These are phyloP conservation scores for Cheilosia pagana DNA, from an alignment of 2,888 invertebrate species.

Conservation along the genomic window DNA sequence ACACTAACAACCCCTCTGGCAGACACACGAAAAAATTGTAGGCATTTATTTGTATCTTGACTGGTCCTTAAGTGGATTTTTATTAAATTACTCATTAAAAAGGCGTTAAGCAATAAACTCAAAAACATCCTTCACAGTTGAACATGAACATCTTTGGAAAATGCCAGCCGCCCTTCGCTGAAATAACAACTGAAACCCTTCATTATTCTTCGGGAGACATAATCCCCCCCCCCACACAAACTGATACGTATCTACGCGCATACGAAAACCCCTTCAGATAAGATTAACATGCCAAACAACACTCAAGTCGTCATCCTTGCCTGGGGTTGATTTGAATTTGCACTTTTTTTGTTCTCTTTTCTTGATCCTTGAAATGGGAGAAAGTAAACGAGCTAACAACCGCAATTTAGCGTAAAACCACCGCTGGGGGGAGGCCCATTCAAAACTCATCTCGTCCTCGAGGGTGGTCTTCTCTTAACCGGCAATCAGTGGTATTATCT, in stretches of 20 bases:
- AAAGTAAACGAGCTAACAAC: conserved; percentile 19
- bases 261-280: conserved; percentile 49
- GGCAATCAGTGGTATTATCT: conserved; percentile 65
- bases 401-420: conserved; percentile 45
- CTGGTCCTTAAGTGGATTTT: conserved; percentile 33
- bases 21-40: background rate
- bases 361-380: conserved; percentile 29
- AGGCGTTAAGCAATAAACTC: conserved; percentile 69
- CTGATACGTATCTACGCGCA: conserved; percentile 6
- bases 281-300: conserved; percentile 61
- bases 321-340: conserved; percentile 48
- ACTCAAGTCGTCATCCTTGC: conserved; percentile 49
- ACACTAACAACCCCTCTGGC: background rate
- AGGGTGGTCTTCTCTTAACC: conserved; percentile 67
- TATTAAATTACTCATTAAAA: conserved; percentile 64
- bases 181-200: conserved; percentile 24
- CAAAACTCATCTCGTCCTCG: conserved; percentile 12
- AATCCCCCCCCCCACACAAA: conserved; percentile 57
- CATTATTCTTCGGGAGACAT: conserved; percentile 11
- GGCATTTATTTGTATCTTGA: background rate
- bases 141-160: conserved; percentile 39
- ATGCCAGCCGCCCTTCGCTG: conserved; percentile 47
- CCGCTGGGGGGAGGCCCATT: conserved; percentile 30
- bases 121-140: conserved; percentile 44
- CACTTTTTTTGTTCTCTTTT: conserved; percentile 7